Evolutionary conservation across 2,888 invertebrate genomes (phyloP).

Genomic region (Conomelus anceps): DNA sequence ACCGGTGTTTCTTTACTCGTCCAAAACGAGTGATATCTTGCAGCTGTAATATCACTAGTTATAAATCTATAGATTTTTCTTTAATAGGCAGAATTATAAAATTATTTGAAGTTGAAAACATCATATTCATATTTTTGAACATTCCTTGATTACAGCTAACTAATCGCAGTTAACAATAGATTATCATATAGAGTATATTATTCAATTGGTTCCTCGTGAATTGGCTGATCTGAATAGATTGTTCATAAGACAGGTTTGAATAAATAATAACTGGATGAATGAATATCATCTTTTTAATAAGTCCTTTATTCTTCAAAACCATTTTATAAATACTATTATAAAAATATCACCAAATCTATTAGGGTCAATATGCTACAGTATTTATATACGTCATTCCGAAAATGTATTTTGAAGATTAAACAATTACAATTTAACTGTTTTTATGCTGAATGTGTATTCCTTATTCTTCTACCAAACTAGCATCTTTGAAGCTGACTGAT

Average conservation of each 20-base stretch:
- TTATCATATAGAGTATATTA: too few species aligned
- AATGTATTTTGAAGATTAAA: neutral
- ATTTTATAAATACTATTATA: neutral
- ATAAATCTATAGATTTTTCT: neutral
- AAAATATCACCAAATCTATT: neutral
- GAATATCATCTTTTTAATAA: too few species aligned
- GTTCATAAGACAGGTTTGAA: too few species aligned
- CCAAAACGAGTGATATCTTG: neutral
- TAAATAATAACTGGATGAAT: too few species aligned
- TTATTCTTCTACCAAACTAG: too few species aligned
- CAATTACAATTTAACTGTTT: neutral
- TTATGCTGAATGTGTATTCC: neutral
- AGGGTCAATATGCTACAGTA: neutral
- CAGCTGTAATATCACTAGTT: neutral
- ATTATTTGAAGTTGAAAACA: neutral
- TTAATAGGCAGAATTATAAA: neutral
- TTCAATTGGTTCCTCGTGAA: too few species aligned
- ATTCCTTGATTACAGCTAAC: too few species aligned
- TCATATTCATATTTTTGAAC: neutral
- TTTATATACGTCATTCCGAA: neutral
- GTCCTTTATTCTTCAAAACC: neutral
- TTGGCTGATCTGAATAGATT: too few species aligned
- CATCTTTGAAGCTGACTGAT: too few species aligned
- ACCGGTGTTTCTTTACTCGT: too few species aligned
- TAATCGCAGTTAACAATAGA: too few species aligned